Conservation (phyloP, 2,797 vertebrate species). For the Sandelia bainsii region DNA sequence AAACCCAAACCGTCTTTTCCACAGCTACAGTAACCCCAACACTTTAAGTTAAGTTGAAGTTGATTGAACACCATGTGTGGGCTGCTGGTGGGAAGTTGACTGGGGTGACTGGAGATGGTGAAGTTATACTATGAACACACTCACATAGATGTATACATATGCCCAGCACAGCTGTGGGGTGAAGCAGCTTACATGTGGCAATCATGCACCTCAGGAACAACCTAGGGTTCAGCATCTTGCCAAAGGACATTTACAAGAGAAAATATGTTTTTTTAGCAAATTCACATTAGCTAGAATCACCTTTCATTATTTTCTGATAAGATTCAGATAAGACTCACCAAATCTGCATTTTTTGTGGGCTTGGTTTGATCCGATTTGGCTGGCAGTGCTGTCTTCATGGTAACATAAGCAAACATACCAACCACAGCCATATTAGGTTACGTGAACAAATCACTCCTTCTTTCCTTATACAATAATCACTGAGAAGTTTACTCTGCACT, state of each 20-base stretch:
- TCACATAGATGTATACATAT: background rate
- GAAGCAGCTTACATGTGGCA: too few relatives aligned
- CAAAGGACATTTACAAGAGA: background rate
- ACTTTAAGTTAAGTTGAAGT: background rate
- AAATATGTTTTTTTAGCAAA: background rate
- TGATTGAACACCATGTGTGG: constrained; percentile 31
- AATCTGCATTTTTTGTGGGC: background rate
- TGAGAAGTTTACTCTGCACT: background rate
- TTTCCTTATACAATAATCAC: background rate
- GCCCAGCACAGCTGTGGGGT: background rate
- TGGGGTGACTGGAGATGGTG: constrained; percentile 3
- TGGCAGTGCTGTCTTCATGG: constrained; percentile 16
- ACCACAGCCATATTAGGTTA: background rate
- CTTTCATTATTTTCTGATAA: background rate
- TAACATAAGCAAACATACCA: constrained; percentile 2
- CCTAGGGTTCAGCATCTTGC: too few relatives aligned
- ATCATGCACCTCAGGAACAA: too few relatives aligned
- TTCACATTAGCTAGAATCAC: background rate
- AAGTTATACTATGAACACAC: background rate
- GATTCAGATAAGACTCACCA: background rate
- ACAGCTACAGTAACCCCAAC: constrained; percentile 2
- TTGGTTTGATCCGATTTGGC: constrained; percentile 3
- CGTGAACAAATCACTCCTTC: background rate
- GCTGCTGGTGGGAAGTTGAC: constrained; percentile 15
- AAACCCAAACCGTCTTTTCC: constrained; percentile 19